A percentile compares a stretch with the other conserved stretches of the same genome.
These are phyloP conservation scores for Sminthurinus aureus DNA, from an alignment of 2,888 invertebrate species.

Conservation along the genomic window DNA sequence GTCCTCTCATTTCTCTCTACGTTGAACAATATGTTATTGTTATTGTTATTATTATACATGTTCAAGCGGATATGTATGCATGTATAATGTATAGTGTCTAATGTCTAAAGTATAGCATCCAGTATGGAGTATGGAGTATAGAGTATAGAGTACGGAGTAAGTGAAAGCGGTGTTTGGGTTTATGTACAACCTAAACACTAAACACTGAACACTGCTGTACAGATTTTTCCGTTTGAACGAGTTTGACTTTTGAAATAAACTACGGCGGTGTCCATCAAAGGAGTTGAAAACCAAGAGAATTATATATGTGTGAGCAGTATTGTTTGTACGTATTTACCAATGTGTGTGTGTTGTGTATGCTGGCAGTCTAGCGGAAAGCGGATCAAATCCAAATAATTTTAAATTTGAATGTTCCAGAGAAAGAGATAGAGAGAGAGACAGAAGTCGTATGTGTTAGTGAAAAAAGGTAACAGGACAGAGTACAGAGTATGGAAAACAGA, in stretches of 20 bases:
- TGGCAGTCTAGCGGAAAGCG: neutral
- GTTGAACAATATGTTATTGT: too few species aligned
- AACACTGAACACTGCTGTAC: too few species aligned
- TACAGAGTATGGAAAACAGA: neutral
- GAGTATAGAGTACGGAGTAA: too few species aligned
- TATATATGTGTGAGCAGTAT: neutral
- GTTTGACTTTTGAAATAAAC: constrained; percentile 1
- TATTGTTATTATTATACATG: neutral
- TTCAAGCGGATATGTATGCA: neutral
- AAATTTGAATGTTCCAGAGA: neutral
- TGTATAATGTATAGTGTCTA: neutral
- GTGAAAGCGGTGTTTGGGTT: neutral
- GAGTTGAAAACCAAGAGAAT: neutral
- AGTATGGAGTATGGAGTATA: too few species aligned
- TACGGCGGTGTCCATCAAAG: neutral
- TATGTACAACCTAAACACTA: neutral
- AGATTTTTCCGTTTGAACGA: neutral
- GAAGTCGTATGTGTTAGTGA: neutral
- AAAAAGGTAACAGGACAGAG: neutral
- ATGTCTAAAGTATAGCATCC: too few species aligned
- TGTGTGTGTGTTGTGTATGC: neutral
- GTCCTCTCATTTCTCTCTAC: too few species aligned
- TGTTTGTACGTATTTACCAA: too few species aligned
- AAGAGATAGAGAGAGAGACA: neutral
- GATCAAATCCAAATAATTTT: neutral